phyloP scores from a whole-genome alignment of 53 echinoderm and acorn worm genomes.

The Echinarachnius parma region DNA sequence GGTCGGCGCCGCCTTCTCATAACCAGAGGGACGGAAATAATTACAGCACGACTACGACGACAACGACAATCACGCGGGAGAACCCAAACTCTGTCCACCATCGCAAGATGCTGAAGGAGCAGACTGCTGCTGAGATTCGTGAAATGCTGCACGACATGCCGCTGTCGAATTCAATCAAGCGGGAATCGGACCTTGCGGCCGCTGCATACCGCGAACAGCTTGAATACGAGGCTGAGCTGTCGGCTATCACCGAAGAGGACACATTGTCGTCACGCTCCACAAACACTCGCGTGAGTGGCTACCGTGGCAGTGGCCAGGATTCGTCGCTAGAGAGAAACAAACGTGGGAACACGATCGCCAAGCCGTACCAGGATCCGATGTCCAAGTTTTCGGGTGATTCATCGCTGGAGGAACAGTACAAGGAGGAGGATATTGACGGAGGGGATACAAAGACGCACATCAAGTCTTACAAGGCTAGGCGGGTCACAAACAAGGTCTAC shows the following conservation, averaged over 20 bases:
- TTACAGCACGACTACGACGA: neutral
- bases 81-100: slow-evolving; percentile 20
- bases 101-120: slow-evolving; percentile 35
- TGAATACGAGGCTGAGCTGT: slow-evolving; percentile 31
- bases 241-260: slow-evolving; percentile 33
- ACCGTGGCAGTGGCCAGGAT: slow-evolving; percentile 25
- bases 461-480: slow-evolving; percentile 27
- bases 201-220: slow-evolving; percentile 44
- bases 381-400: slow-evolving; percentile 37
- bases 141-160: slow-evolving; percentile 48
- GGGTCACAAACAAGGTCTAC: slow-evolving; percentile 22
- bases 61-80: neutral
- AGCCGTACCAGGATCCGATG: slow-evolving; percentile 40
- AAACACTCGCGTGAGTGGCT: slow-evolving; percentile 21
- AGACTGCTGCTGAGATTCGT: slow-evolving; percentile 31
- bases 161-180: neutral
- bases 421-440: slow-evolving; percentile 39
- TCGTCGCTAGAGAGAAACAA: slow-evolving; percentile 21
- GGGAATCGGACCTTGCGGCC: slow-evolving; percentile 23
- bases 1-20: slow-evolving; percentile 13
- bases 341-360: slow-evolving; percentile 8
- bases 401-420: slow-evolving; percentile 38
- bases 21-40: slow-evolving; percentile 2
- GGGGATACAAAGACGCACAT: slow-evolving; percentile 16
- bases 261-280: slow-evolving; percentile 31